Evolutionary conservation across 2,113 vertebrate genomes (phyloP), one percentile per base, ranked within the genome.

Genomic region (Ceratotherium simum): DNA sequence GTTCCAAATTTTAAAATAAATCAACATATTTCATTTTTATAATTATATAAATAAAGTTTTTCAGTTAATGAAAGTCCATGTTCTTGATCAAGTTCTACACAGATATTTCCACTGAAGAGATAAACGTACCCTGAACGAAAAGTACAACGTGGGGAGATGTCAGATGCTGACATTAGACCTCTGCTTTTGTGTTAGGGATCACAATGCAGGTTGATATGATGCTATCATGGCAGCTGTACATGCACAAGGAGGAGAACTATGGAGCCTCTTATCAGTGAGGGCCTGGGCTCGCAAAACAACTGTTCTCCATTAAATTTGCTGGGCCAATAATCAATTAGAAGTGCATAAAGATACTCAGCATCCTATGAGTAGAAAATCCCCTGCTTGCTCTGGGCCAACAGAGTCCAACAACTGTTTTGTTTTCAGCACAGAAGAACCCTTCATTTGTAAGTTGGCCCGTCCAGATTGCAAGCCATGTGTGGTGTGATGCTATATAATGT

Each of bases 91-190:
- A 10, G 27, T 51, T 64, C 3, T 33, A 21, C 18, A 33, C 1
- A 62, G n/a, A 29, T 56, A 48, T 70, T 70, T n/a, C 51, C 31
- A 31, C 2, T 56, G 48, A 64, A 70, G 42, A 73, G 21, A 46
- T 27, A n/a, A 73, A 33, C 0, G 3, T 21, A 4, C 17, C 8
- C 18, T 18, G 1, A 20, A 0, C 39, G 20, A 72, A 72, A n/a
- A 14, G 0, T 0, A 0, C 2, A 0, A 1, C 23, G 8, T 1
- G 29, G 1, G 21, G 46, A 9, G 13, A 31, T 11, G 46, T 76
- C 3, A 3, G 3, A 16, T 25, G 27, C 54, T 56, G 90, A 54
- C 12, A 48, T 42, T 29, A 1, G 0, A 36, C 75, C 11, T n/a
- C 67, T 72, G 42, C 42, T 60, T n/a, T 54, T 21, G 2, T 6